Evolutionary conservation across 2,797 vertebrate genomes (phyloP), one percentile per base, ranked within the genome.

Genomic region (Spondyliosoma cantharus): DNA sequence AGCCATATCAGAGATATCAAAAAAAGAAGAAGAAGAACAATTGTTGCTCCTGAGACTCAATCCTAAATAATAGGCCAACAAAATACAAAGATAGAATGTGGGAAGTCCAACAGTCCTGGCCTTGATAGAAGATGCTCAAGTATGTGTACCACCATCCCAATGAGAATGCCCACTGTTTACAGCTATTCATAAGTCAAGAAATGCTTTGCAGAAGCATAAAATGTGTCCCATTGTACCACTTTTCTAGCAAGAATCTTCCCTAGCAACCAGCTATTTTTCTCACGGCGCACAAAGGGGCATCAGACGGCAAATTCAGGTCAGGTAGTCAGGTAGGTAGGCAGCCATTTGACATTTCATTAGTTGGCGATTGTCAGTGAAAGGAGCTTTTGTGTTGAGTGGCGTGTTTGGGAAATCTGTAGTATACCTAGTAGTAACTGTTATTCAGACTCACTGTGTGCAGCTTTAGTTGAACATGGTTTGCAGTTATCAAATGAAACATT

Each of bases 261-360:
- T 27, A 37, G 78, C 74, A 90, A 72, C 49, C 42, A 66, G 71
- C 29, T 71, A 25, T 70, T 86, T 73, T 81, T n/a, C 69, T 77
- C 65, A 16, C 43, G 63, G 12, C 24, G 8, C 57, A 82, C 67
- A 81, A 82, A 87, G 29, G 76, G 63, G 71, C 72, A 82, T 85
- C 59, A 85, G 82, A 85, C 50, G 0, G 69, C 42, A 83, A 86
- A 90, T 80, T 86, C 75, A 85, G 76, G 80, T 82, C 73, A 87
- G 49, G 53, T 48, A 62, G 77, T 73, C 56, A 69, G 78, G 74
- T 71, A 77, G 75, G 66, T 67, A 77, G 61, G 58, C 66, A 82
- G 74, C 54, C 65, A 75, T 77, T 58, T 86, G 85, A 81, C 71
- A 84, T 87, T 85, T 86, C 69, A 78, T 89, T 80, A 73, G 56